A percentile compares a stretch with the other conserved stretches of the same genome.
Conservation (phyloP, 2,888 invertebrate species). For the Xestia sexstrigata region DNA sequence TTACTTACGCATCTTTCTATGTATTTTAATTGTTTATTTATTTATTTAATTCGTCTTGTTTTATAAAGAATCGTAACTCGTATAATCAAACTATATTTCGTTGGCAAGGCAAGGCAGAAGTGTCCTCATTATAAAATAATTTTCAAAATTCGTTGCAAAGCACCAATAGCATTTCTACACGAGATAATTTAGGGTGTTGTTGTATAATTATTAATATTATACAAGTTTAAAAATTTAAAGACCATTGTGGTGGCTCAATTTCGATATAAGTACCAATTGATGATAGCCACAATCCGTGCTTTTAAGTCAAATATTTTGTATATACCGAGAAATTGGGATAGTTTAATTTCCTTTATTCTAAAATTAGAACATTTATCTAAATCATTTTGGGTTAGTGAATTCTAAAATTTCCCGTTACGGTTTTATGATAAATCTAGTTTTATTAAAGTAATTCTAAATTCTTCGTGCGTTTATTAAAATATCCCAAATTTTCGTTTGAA, state of each 20-base stretch:
- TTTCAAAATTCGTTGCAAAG: slow-evolving; percentile 70
- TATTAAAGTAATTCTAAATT: slow-evolving; percentile 32
- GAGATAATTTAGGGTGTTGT: slow-evolving; percentile 70
- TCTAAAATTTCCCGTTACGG: background rate
- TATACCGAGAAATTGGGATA: slow-evolving; percentile 69
- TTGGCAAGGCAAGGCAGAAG: slow-evolving; percentile 15
- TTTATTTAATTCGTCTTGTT: background rate
- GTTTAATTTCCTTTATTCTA: slow-evolving; percentile 61
- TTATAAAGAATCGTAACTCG: background rate
- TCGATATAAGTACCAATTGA: slow-evolving; percentile 73
- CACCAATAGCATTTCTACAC: slow-evolving; percentile 64
- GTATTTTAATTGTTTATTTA: background rate
- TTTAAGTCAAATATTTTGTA: slow-evolving; percentile 69
- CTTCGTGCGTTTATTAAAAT: slow-evolving; percentile 69
- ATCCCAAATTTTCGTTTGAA: slow-evolving; percentile 70
- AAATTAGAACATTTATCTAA: slow-evolving; percentile 29
- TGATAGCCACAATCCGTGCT: slow-evolving; percentile 73
- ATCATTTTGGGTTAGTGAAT: slow-evolving; percentile 31
- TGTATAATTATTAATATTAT: slow-evolving; percentile 68
- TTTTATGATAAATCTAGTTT: slow-evolving; percentile 35
- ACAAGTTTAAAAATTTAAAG: slow-evolving; percentile 67
- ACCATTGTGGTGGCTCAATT: slow-evolving; percentile 80
- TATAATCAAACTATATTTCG: background rate
- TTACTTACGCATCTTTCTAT: background rate
- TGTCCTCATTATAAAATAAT: background rate